These are phyloP conservation scores for Pogoniulus pusillus DNA, from an alignment of 2,797 vertebrate species.

Conservation along the genomic window DNA sequence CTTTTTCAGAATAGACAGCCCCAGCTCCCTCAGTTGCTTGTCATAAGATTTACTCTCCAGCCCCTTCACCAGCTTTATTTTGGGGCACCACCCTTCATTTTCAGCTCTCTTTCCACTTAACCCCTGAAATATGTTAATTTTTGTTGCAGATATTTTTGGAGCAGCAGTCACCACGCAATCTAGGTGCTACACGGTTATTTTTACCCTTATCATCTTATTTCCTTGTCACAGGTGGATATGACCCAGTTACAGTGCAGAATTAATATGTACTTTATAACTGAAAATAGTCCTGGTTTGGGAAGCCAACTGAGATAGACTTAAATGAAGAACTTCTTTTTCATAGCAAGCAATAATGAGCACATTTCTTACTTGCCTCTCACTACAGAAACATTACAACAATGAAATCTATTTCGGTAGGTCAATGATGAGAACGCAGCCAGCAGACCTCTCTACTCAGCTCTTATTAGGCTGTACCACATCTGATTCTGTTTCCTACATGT, in stretches of 20 bases:
- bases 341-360: neutral
- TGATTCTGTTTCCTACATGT: neutral
- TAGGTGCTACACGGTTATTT: slow-evolving; percentile 15
- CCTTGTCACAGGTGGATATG: neutral
- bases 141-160: slow-evolving; percentile 13
- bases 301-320: neutral
- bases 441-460: neutral
- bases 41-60: too few relatives aligned
- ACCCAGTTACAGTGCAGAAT: slow-evolving; percentile 15
- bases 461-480: neutral
- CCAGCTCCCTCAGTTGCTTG: too few relatives aligned
- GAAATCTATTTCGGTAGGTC: neutral
- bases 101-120: neutral
- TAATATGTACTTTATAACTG: neutral
- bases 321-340: neutral
- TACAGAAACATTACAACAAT: neutral
- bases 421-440: neutral
- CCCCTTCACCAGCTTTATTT: neutral
- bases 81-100: neutral
- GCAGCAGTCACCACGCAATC: neutral
- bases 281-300: neutral
- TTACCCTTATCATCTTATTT: neutral
- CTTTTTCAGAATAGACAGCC: too few relatives aligned
- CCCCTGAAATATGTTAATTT: neutral
- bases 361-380: neutral